These are phyloP conservation scores for Sparus aurata DNA, from an alignment of 2,797 vertebrate genomes.

Conservation along the genomic window DNA sequence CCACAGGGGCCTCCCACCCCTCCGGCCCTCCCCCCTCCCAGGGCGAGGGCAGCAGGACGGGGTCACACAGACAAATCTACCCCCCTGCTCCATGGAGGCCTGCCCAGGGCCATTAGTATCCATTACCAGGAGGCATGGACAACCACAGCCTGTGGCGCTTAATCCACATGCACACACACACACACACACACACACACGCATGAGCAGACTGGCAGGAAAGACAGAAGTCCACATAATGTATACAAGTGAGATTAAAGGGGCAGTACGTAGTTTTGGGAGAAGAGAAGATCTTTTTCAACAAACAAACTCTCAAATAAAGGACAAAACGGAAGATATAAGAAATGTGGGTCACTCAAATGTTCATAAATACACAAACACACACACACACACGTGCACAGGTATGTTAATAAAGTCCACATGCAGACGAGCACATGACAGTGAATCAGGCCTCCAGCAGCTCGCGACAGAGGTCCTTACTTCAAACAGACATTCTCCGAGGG, in stretches of 20 bases:
- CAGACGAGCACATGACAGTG: conserved; percentile 47
- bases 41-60: conserved; percentile 67
- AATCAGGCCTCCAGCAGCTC: conserved; percentile 73
- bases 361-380: neutral
- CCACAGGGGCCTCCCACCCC: conserved; percentile 61
- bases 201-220: neutral
- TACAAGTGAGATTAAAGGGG: neutral
- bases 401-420: conserved; percentile 28
- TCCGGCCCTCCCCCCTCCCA: conserved; percentile 57
- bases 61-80: conserved; percentile 79
- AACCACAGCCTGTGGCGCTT: conserved; percentile 51
- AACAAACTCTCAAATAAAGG: too few species aligned
- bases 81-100: conserved; percentile 68
- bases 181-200: conserved; percentile 12
- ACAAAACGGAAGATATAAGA: neutral
- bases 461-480: conserved; percentile 77
- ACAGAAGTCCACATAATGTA: neutral
- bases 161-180: conserved; percentile 13
- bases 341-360: neutral
- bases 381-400: neutral
- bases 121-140: conserved; percentile 73
- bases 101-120: conserved; percentile 82
- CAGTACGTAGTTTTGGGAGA: too few species aligned
- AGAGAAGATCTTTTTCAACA: too few species aligned
- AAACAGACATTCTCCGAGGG: conserved; percentile 81